Evolutionary conservation across 2,113 vertebrate species (phyloP).

Genomic region (Garra rufa): DNA sequence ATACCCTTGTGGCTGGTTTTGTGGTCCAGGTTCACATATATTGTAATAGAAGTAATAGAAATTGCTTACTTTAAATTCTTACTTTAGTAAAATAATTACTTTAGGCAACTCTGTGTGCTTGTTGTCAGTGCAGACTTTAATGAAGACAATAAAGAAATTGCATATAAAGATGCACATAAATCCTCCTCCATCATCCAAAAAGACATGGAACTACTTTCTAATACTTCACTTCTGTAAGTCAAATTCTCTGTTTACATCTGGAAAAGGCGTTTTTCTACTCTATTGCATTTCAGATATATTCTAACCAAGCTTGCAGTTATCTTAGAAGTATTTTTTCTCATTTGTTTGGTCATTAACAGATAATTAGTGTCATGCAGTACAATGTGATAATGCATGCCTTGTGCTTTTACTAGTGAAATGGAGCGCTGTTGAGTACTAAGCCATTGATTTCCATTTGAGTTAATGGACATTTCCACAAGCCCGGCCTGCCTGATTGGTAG

Average conservation of each 20-base stretch:
- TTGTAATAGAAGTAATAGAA: too few species aligned
- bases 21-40: too few species aligned
- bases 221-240: neutral
- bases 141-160: too few species aligned
- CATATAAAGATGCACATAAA: too few species aligned
- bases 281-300: neutral
- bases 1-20: too few species aligned
- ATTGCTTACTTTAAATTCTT: too few species aligned
- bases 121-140: too few species aligned
- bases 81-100: too few species aligned
- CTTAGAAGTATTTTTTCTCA: neutral
- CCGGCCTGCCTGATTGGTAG: neutral
- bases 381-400: neutral
- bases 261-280: too few species aligned
- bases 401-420: constrained; percentile 9
- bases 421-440: constrained; percentile 10
- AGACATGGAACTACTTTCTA: neutral
- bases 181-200: too few species aligned
- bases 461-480: constrained; percentile 24
- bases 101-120: too few species aligned
- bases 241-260: neutral
- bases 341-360: neutral
- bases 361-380: neutral
- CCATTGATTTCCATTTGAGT: constrained; percentile 29
- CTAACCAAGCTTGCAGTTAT: neutral